Conservation (phyloP, 2,113 vertebrate species). For the Phaetusa simplex region DNA sequence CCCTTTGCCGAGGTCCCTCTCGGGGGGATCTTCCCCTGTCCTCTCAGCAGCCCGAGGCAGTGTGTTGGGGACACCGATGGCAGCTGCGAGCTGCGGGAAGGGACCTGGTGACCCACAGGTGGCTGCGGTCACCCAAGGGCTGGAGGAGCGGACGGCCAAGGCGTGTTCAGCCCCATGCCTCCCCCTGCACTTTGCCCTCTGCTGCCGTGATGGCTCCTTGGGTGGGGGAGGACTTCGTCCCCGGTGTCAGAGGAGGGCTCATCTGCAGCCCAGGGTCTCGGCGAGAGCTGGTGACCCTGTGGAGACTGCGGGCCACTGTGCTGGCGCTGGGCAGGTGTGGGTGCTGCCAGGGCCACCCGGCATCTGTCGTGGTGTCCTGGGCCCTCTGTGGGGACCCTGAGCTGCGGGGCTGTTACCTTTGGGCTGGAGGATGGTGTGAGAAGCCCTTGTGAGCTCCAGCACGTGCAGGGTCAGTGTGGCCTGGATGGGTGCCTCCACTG, state of each 20-base stretch:
- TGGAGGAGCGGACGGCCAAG: background rate
- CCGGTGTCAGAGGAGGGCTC: conserved; percentile 26
- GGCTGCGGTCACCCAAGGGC: background rate
- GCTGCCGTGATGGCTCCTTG: background rate
- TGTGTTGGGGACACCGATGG: background rate
- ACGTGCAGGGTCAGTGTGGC: background rate
- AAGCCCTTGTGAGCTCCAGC: background rate
- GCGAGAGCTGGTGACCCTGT: background rate
- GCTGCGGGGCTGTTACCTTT: no score
- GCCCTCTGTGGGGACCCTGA: fast-evolving
- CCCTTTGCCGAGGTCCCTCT: background rate
- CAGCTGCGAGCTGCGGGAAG: conserved; percentile 75
- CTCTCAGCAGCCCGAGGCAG: fast-evolving
- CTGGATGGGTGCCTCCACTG: background rate
- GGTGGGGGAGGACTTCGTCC: background rate
- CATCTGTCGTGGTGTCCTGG: no score
- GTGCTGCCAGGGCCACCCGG: no score
- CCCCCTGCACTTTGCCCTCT: background rate
- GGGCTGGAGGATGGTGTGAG: background rate
- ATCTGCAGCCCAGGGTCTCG: background rate
- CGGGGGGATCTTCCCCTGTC: fast-evolving
- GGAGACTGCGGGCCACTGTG: fast-evolving
- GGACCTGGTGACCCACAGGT: background rate
- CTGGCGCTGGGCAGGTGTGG: background rate
- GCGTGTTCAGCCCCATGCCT: fast-evolving